Percentiles rank a stretch among this genome's conserved stretches.
phyloP scores from a whole-genome alignment of 2,113 vertebrate genomes.

The Xenopus borealis region DNA sequence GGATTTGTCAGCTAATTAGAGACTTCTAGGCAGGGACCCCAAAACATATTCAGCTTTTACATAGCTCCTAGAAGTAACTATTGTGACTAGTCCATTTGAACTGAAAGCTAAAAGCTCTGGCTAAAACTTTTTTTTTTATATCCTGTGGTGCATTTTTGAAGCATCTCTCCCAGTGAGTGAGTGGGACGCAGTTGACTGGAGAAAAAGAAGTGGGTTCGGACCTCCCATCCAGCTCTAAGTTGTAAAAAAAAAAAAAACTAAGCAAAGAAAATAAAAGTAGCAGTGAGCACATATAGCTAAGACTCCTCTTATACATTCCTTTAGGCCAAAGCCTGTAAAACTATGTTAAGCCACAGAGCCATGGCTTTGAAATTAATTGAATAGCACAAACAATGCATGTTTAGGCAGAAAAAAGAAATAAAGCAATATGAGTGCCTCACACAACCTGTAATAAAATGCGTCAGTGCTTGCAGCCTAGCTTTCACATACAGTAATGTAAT shows the following conservation, averaged over 20 bases:
- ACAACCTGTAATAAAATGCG: conserved; percentile 35
- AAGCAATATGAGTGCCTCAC: conserved; percentile 35
- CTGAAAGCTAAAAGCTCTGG: too few relatives aligned
- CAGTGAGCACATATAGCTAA: conserved; percentile 16
- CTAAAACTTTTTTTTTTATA: too few relatives aligned
- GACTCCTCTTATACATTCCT: conserved; percentile 22
- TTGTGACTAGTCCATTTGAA: too few relatives aligned
- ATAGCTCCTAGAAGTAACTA: too few relatives aligned
- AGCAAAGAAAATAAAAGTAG: conserved; percentile 9
- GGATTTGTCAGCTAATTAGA: too few relatives aligned
- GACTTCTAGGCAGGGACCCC: too few relatives aligned
- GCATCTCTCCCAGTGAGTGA: too few relatives aligned
- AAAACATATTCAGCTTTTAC: too few relatives aligned
- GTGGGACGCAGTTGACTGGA: too few relatives aligned
- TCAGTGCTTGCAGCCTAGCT: conserved; percentile 27
- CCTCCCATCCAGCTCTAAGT: too few relatives aligned
- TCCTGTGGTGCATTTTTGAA: too few relatives aligned
- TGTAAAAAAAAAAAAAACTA: not conserved
- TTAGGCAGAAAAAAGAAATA: conserved; percentile 22
- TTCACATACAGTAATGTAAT: conserved; percentile 10
- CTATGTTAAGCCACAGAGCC: conserved; percentile 30
- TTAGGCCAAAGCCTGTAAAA: conserved; percentile 34
- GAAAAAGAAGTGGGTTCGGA: too few relatives aligned
- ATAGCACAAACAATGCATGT: conserved; percentile 35
- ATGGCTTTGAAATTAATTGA: conserved; percentile 25